phyloP scores from a whole-genome alignment of 2,797 vertebrate species.

The Percopsis omiscomaycus region DNA sequence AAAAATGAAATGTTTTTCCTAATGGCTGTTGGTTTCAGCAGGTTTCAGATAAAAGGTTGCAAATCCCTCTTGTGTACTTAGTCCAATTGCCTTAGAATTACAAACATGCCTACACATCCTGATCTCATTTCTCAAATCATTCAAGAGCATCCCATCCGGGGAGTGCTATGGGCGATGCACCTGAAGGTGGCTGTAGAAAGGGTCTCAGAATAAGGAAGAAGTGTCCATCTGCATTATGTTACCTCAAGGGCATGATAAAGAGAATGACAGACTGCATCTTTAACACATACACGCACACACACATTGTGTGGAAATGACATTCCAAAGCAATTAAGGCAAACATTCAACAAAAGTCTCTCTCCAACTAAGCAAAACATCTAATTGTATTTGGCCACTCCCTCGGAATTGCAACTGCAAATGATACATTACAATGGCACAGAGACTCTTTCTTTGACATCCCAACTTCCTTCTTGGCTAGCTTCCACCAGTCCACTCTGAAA shows the following conservation, averaged over 20 bases:
- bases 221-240: too few relatives aligned
- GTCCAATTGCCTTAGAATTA: too few relatives aligned
- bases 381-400: neutral
- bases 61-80: neutral
- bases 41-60: neutral
- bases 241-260: too few relatives aligned
- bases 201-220: too few relatives aligned
- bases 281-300: too few relatives aligned
- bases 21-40: neutral
- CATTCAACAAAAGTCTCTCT: neutral
- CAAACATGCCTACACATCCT: too few relatives aligned
- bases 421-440: neutral
- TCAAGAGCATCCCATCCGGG: too few relatives aligned
- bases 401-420: neutral
- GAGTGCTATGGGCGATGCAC: too few relatives aligned
- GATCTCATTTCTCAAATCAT: too few relatives aligned
- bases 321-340: neutral
- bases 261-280: too few relatives aligned
- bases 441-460: neutral
- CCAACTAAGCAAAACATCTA: neutral
- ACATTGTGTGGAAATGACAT: neutral
- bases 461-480: conserved; percentile 1
- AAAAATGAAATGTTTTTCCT: neutral
- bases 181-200: too few relatives aligned
- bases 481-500: neutral